Base-by-base conservation (phyloP, 2,888 invertebrate species). In the Pseudolycoriella hygida region DNA sequence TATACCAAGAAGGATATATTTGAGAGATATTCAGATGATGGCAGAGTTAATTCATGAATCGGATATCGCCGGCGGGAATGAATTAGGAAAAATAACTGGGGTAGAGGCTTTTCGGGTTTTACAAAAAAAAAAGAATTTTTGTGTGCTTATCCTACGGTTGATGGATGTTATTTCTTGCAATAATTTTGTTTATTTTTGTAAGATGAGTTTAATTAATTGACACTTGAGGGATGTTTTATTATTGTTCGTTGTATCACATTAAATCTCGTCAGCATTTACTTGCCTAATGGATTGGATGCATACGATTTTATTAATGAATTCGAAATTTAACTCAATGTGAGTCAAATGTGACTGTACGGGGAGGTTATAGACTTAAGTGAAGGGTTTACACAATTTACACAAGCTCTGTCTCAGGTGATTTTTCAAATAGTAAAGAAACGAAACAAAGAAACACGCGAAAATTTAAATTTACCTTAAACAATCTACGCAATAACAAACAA, bases 1-100 rank as follows among this genome's bases (percentile, higher is more conserved):
- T 25, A 25, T 25, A 25, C 8, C 14, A 25, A 3, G 20, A 41
- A 41, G 41, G 41, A 41, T 37, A 43, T 32, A 43, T 19, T 37
- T 31, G 19, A 43, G 18, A 43, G 46, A 46, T 46, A 46, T 42
- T 46, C 42, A 38, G 42, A 42, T 42, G 46, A 46, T 46, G 42
- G 34, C 34, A 39, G 39, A 46, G 46, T 46, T 46, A 46, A 46
- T 46, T 46, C 46, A 46, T 46, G 46, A 46, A 46, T 46, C 46
- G 42, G 46, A 46, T 46, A 46, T 46, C 38, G 46, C 46, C 20
- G 3, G 11, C 34, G 43, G 43, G 20, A 41, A 41, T 41, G 41
- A 41, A 41, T 41, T 41, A 41, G 30, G 41, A 41, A 41, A 41
- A 41, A 41, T 19, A 40, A 40, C 40, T 40, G 20, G 20, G 40